Percentiles rank a stretch among this genome's conserved stretches.
Evolutionary conservation across 2,113 vertebrate genomes (phyloP).

Genomic region (Oophaga pumilio): DNA sequence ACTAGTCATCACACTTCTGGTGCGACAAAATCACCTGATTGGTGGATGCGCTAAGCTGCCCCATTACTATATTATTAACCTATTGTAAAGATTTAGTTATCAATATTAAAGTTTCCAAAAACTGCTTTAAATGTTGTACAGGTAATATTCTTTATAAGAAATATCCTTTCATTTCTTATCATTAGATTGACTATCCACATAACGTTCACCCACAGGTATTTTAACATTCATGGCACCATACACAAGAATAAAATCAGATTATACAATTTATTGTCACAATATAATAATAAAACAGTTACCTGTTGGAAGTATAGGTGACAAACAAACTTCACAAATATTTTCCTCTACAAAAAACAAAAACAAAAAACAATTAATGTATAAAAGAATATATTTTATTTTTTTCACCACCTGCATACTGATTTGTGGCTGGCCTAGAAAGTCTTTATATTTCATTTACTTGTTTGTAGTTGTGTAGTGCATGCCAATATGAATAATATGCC

Average conservation of each 20-base stretch:
- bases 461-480: no score
- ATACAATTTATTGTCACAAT: slow-evolving; percentile 30
- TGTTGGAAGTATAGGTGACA: slow-evolving; percentile 88
- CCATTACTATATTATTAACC: no score
- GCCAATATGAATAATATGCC: no score
- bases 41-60: no score
- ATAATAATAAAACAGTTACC: slow-evolving; percentile 71
- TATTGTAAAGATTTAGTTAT: no score
- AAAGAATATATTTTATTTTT: background rate
- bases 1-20: no score
- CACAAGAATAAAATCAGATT: background rate
- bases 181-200: background rate
- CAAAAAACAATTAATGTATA: background rate
- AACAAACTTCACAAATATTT: slow-evolving; percentile 92
- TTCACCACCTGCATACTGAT: background rate
- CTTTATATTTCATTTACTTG: background rate
- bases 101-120: no score
- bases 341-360: slow-evolving; percentile 79
- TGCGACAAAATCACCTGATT: no score
- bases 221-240: slow-evolving; percentile 35
- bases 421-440: no score
- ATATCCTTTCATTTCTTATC: no score
- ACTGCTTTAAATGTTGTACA: no score
- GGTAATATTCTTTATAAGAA: no score
- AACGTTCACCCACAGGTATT: background rate